phyloP scores from a whole-genome alignment of 2,797 vertebrate genomes.

The Tympanoctomys barrerae region DNA sequence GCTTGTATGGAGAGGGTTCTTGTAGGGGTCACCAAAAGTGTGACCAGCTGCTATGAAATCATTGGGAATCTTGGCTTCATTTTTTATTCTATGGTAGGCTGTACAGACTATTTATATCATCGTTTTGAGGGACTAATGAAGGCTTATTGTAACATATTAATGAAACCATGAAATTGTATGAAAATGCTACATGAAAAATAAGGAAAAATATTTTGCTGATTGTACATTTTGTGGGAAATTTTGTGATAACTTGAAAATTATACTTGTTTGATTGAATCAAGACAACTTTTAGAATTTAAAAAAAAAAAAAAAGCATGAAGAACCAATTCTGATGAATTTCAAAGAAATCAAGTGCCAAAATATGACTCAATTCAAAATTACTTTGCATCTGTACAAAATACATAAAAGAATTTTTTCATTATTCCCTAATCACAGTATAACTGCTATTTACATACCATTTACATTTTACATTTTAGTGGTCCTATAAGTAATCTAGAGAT shows the following conservation, averaged over 20 bases:
- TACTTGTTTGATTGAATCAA: too few species aligned
- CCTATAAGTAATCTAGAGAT: background rate
- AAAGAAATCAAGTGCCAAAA: background rate
- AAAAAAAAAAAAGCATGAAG: background rate
- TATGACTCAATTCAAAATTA: background rate
- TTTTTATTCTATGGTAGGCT: constrained; percentile 69
- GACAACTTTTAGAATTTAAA: too few species aligned
- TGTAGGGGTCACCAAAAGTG: constrained; percentile 56
- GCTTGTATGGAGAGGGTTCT: constrained; percentile 52
- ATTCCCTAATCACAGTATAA: background rate
- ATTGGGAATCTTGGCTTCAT: constrained; percentile 64
- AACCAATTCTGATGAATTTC: background rate
- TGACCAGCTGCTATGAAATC: constrained; percentile 77
- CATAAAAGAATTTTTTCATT: background rate
- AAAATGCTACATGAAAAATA: constrained; percentile 76
- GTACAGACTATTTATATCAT: constrained; percentile 81
- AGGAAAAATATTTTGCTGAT: constrained; percentile 82
- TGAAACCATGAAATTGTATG: constrained; percentile 78
- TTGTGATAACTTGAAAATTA: too few species aligned
- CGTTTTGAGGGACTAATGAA: constrained; percentile 78
- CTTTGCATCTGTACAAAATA: background rate
- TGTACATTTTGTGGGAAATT: constrained; percentile 83
- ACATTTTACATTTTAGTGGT: background rate
- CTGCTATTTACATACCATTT: background rate
- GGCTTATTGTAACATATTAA: constrained; percentile 79